Evolutionary conservation across 2,888 invertebrate genomes (phyloP).

Genomic region (Ectemnius cavifrons): DNA sequence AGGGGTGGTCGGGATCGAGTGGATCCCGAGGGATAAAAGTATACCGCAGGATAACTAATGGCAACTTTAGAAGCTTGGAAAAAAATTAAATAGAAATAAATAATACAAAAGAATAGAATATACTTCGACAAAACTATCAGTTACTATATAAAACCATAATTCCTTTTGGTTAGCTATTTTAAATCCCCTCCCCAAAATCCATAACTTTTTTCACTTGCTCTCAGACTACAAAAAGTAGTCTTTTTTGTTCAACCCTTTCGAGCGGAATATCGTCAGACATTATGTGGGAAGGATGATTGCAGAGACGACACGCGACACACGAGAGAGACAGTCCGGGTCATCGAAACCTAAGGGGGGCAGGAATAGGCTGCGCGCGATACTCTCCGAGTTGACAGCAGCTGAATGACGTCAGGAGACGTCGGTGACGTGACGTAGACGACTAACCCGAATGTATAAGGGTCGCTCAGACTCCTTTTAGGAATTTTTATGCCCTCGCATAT

Average conservation of each 20-base stretch:
- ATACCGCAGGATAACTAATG: constrained; percentile 2
- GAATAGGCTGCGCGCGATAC: constrained; percentile 28
- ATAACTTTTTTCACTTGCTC: no score
- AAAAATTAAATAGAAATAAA: no score
- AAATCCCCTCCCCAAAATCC: no score
- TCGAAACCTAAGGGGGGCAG: constrained; percentile 52
- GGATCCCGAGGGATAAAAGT: constrained; percentile 3
- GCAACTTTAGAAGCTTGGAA: neutral
- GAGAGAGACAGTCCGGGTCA: constrained; percentile 37
- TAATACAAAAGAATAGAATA: no score
- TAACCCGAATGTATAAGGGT: constrained; percentile 50
- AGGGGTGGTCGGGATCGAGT: constrained; percentile 14
- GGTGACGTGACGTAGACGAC: constrained; percentile 69
- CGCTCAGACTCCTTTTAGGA: neutral
- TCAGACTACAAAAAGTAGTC: no score
- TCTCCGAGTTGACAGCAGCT: constrained; percentile 61
- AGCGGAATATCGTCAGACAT: neutral
- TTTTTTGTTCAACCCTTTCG: neutral
- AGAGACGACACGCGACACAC: constrained; percentile 7
- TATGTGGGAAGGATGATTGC: constrained; percentile 5
- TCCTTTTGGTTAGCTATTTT: no score
- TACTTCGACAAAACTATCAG: no score
- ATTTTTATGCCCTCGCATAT: neutral
- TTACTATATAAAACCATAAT: no score
- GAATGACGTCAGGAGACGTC: constrained; percentile 72